Evolutionary conservation across 1,140 invertebrate genomes (phyloP).

Genomic region (Monochamus saltuarius): DNA sequence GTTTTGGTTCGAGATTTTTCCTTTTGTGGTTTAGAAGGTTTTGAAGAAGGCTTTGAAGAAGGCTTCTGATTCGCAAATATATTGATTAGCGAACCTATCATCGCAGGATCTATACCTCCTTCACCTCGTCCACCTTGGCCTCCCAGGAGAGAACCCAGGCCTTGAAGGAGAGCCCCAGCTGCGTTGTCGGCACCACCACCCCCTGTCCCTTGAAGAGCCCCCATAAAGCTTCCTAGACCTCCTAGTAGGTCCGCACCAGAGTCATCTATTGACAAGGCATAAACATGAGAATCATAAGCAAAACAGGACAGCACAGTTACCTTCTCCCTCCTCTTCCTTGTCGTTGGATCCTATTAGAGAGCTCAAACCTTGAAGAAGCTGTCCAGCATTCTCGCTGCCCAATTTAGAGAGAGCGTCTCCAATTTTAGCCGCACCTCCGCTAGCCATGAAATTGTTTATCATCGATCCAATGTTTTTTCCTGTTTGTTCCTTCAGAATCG

Average conservation of each 20-base stretch:
- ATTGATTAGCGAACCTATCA: constrained; percentile 53
- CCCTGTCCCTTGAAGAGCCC: constrained; percentile 1
- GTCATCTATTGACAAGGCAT: background rate
- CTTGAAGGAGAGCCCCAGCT: constrained; percentile 4
- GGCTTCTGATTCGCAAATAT: constrained; percentile 37
- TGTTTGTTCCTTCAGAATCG: constrained; percentile 52
- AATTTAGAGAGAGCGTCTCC: constrained; percentile 34
- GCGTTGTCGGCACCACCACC: background rate
- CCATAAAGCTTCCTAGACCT: constrained; percentile 3
- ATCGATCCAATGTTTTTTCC: constrained; percentile 54
- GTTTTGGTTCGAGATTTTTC: constrained; percentile 4
- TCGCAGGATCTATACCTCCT: constrained; percentile 50
- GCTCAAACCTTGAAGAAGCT: constrained; percentile 53
- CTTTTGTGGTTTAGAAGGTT: background rate
- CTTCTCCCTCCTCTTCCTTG: constrained; percentile 16
- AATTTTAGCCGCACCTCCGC: constrained; percentile 51
- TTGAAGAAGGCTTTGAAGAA: background rate
- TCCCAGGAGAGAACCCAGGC: constrained; percentile 24
- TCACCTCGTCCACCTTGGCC: constrained; percentile 8
- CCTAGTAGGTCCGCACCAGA: background rate
- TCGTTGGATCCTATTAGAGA: constrained; percentile 46
- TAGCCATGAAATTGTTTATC: constrained; percentile 59
- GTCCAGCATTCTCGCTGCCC: constrained; percentile 37
- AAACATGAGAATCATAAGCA: background rate
- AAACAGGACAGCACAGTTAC: background rate